Base-by-base conservation (phyloP, 2,888 invertebrate species). In the Ochlodes sylvanus region DNA sequence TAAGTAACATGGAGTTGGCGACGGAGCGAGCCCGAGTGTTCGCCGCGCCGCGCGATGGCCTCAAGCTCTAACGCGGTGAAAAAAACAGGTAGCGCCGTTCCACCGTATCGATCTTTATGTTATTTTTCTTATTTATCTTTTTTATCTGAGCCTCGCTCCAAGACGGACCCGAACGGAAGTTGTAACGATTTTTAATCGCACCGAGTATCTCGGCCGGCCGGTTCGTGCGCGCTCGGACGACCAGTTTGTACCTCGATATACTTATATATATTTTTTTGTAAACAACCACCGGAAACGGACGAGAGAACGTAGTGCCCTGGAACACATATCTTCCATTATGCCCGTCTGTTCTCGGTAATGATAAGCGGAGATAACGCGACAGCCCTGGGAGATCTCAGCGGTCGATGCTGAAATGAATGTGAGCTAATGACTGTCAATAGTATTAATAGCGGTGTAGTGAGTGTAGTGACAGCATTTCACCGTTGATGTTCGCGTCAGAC, bases 111-210 rank as follows among this genome's bases (percentile, higher is more conserved):
- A 90, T 91, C 89, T 91, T 90, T 84, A 88, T 87, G 86, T 90
- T 90, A 87, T 90, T 89, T 91, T 89, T 90, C 83, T 90, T 90
- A 88, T 90, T 90, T 90, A 87, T 89, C 86, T 90, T 92, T 89
- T 92, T 90, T 91, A 90, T 92, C 88, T 88, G 85, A 83, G 83
- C 79, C 88, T 86, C 83, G 86, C 86, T 84, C 76, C 79, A 83
- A 84, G 87, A 78, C 84, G 81, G 85, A 83, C 82, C 82, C 87
- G 86, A 92, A 90, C 93, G 92, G 93, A 93, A 92, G 93, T 92
- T 92, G 92, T 90, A 90, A 91, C 91, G 89, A 92, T 91, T 92
- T 92, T 93, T 92, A 92, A 92, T 92, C 92, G 90, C 85, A 83
- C 83, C 89, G 86, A 89, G 89, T 90, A 92, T 92, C 90, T 90